Conservation (phyloP, 1,140 invertebrate genomes). For the Diprion similis region DNA sequence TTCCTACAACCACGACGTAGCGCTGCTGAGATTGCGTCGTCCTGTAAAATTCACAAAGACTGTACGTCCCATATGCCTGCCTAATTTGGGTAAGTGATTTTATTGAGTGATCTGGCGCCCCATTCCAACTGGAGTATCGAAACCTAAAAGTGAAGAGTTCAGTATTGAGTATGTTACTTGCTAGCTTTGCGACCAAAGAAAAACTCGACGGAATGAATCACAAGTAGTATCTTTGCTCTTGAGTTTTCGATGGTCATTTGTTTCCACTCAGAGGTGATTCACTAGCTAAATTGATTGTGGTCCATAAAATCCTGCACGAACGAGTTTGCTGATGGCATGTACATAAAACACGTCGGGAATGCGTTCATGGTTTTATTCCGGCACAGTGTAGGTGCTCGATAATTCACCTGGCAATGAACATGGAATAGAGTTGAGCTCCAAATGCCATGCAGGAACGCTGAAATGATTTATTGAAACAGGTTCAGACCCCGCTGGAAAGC, state of each 20-base stretch:
- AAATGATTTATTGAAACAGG: conserved; percentile 50
- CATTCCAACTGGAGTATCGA: background rate
- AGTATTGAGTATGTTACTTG: background rate
- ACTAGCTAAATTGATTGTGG: too few species aligned
- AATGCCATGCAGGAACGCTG: background rate
- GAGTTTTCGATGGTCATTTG: background rate
- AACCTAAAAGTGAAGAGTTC: background rate
- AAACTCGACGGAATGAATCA: too few species aligned
- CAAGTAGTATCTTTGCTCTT: too few species aligned
- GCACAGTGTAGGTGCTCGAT: too few species aligned
- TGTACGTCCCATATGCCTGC: conserved; percentile 82
- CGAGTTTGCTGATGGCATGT: too few species aligned
- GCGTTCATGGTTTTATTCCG: too few species aligned
- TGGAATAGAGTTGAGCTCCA: too few species aligned
- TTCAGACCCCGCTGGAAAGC: conserved; percentile 75
- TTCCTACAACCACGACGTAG: conserved; percentile 88
- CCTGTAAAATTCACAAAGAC: conserved; percentile 80
- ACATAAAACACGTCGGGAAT: too few species aligned
- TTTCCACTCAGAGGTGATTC: background rate
- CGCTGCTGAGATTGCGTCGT: conserved; percentile 77
- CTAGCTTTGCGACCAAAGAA: too few species aligned
- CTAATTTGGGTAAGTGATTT: conserved; percentile 64
- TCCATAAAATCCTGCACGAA: too few species aligned
- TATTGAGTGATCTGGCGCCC: conserved; percentile 25
- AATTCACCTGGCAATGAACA: too few species aligned